Evolutionary conservation across 1,140 invertebrate genomes (phyloP).

Genomic region (Cydia amplana): DNA sequence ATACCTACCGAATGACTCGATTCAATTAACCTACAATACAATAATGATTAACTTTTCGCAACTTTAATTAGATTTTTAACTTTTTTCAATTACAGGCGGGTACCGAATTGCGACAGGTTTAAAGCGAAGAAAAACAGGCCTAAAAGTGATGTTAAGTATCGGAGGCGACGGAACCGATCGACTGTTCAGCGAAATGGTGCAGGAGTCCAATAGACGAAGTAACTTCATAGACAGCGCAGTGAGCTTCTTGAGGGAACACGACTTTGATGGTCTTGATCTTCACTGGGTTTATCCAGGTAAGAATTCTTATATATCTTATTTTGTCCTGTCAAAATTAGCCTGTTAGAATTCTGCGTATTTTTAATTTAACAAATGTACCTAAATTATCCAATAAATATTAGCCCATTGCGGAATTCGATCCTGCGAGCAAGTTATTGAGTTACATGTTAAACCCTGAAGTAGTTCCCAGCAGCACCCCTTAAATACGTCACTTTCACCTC

Average conservation of each 20-base stretch:
- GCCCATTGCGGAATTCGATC: too few species aligned
- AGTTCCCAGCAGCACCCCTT: too few species aligned
- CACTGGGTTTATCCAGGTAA: slow-evolving; percentile 83
- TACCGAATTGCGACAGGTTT: slow-evolving; percentile 79
- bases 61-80: too few species aligned
- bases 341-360: too few species aligned
- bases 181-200: slow-evolving; percentile 78
- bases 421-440: too few species aligned
- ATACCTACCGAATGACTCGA: background rate
- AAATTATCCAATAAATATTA: too few species aligned
- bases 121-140: slow-evolving; percentile 72
- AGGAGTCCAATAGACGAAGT: slow-evolving; percentile 67
- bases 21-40: background rate
- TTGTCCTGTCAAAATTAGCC: background rate
- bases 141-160: slow-evolving; percentile 80
- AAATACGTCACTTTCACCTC: too few species aligned
- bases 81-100: slow-evolving; percentile 64
- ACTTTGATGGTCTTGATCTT: slow-evolving; percentile 82
- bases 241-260: slow-evolving; percentile 78
- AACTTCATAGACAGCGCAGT: slow-evolving; percentile 83
- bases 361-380: too few species aligned
- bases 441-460: too few species aligned
- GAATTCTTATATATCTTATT: slow-evolving; percentile 13
- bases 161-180: slow-evolving; percentile 78
- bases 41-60: background rate